Conservation (phyloP, 2,888 invertebrate species). For the Cheilosia variabilis region DNA sequence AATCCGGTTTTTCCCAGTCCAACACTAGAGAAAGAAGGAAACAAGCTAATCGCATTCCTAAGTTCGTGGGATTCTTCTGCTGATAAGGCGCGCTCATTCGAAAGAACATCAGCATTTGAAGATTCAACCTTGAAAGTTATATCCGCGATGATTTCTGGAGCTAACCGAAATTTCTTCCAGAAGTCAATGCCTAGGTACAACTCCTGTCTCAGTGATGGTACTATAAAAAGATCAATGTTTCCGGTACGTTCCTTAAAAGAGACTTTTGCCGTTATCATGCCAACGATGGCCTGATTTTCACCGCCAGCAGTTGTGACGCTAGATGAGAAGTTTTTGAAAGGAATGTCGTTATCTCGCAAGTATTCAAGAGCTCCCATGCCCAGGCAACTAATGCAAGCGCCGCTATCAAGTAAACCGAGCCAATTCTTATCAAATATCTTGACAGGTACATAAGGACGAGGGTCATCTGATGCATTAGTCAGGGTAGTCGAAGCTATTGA, state of each 20-base stretch:
- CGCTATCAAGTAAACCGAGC: too few relatives aligned
- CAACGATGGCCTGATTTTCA: neutral
- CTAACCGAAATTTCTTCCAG: constrained; percentile 11
- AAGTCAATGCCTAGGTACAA: neutral
- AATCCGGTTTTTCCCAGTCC: neutral
- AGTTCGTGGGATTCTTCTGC: neutral
- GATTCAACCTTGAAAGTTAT: neutral
- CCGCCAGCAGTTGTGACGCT: neutral
- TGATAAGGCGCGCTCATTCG: neutral
- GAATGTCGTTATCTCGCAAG: neutral
- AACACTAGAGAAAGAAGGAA: neutral
- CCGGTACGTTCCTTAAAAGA: neutral
- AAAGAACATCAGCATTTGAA: neutral
- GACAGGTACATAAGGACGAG: too few relatives aligned
- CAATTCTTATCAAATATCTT: too few relatives aligned
- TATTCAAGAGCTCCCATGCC: neutral
- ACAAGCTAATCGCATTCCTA: neutral
- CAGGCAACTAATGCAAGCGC: neutral
- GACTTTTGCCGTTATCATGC: neutral
- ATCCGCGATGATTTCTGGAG: constrained; percentile 8
- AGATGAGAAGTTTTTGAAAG: neutral
- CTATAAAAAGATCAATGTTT: neutral
- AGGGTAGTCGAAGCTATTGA: constrained; percentile 14
- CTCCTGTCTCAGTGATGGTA: neutral
- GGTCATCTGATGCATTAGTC: too few relatives aligned